phyloP scores from a whole-genome alignment of 1,140 invertebrate genomes.

The Cydia amplana region DNA sequence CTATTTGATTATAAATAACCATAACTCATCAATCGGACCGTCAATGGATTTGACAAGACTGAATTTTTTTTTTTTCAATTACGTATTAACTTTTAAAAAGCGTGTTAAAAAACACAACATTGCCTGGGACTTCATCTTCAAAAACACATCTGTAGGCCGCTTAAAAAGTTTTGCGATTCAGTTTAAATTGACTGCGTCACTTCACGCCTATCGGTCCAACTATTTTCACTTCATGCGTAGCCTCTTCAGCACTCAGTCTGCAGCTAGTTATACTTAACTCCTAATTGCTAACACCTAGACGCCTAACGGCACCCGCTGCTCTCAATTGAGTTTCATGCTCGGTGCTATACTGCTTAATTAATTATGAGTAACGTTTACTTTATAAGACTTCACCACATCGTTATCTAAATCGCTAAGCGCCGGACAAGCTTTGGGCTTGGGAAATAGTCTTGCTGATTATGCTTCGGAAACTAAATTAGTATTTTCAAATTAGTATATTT shows the following conservation, averaged over 20 bases:
- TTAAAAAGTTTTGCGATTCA: background rate
- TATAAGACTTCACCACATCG: background rate
- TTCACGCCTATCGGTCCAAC: background rate
- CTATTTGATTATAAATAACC: background rate
- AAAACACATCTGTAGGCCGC: too few relatives aligned
- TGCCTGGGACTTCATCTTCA: too few relatives aligned
- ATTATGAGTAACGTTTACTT: slow-evolving; percentile 12
- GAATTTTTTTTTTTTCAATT: too few relatives aligned
- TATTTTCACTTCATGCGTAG: background rate
- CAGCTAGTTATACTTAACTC: slow-evolving; percentile 11
- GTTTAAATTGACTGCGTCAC: background rate
- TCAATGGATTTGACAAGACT: too few relatives aligned
- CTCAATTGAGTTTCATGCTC: slow-evolving; percentile 16
- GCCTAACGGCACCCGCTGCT: slow-evolving; percentile 11
- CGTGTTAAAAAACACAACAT: too few relatives aligned
- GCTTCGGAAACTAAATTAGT: too few relatives aligned
- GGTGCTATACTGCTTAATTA: slow-evolving; percentile 1
- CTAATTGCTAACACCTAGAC: slow-evolving; percentile 11
- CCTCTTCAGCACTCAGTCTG: background rate
- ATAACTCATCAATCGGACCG: too few relatives aligned
- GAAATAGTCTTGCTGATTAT: background rate
- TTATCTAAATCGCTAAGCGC: background rate
- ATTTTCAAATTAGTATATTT: too few relatives aligned
- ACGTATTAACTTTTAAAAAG: too few relatives aligned
- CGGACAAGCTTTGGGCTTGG: background rate